phyloP scores from a whole-genome alignment of 2,113 vertebrate genomes.

The Tiliqua scincoides region DNA sequence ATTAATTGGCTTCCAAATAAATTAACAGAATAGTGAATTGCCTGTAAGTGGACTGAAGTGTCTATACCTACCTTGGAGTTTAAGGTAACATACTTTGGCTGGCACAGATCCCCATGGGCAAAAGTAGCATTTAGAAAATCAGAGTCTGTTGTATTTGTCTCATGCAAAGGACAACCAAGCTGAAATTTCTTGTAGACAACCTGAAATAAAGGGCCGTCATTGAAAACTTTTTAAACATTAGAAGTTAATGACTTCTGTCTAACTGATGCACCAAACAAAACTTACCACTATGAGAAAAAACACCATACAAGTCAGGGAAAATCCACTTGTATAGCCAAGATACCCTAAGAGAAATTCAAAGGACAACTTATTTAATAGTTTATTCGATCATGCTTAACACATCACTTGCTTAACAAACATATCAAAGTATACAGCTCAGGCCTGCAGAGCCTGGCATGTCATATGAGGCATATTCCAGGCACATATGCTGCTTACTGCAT shows the following conservation, averaged over 20 bases:
- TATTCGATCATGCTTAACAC: constrained; percentile 35
- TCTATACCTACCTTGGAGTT: constrained; percentile 80
- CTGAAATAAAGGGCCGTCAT: constrained; percentile 62
- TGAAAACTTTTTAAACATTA: constrained; percentile 19
- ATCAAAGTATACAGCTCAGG: constrained; percentile 7
- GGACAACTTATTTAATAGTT: constrained; percentile 23
- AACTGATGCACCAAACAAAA: constrained; percentile 49
- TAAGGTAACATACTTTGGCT: constrained; percentile 79
- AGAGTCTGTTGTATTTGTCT: constrained; percentile 67
- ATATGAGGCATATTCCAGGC: not conserved
- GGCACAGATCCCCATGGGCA: constrained; percentile 69
- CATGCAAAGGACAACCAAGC: constrained; percentile 56
- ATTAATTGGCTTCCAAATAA: not conserved
- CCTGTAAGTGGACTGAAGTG: constrained; percentile 26
- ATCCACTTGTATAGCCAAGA: constrained; percentile 85
- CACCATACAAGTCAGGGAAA: constrained; percentile 85
- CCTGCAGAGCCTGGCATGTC: constrained; percentile 8
- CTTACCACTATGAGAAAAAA: constrained; percentile 97
- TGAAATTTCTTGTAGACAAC: constrained; percentile 85
- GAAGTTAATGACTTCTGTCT: constrained; percentile 5
- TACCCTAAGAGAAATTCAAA: constrained; percentile 77
- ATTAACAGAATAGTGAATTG: not conserved
- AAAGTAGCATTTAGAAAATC: constrained; percentile 59
- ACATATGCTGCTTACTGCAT: not conserved
- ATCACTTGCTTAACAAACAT: not conserved